Percentiles rank a stretch among this genome's conserved stretches.
Conservation (phyloP, 2,113 vertebrate genomes). For the Motacilla tschutschensis region DNA sequence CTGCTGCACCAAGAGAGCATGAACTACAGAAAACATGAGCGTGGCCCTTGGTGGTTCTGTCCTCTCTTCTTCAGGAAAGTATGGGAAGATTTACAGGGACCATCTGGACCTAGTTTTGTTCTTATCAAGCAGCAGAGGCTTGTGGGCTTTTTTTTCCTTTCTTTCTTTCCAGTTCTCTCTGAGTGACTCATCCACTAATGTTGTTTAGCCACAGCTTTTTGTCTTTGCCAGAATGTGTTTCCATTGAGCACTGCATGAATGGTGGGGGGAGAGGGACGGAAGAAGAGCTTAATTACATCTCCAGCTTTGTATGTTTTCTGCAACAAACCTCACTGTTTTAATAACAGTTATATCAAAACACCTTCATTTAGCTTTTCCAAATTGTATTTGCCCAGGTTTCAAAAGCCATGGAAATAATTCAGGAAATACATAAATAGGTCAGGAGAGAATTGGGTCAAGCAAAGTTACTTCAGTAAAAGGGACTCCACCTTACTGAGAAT, state of each 20-base stretch:
- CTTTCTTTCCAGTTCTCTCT: neutral
- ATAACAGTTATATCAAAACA: neutral
- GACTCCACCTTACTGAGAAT: neutral
- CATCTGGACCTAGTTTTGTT: neutral
- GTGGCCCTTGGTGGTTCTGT: neutral
- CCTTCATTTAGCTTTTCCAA: neutral
- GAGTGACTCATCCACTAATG: conserved; percentile 21
- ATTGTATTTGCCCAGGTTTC: neutral
- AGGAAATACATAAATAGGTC: neutral
- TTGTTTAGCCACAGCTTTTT: conserved; percentile 14
- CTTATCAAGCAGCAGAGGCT: conserved; percentile 14
- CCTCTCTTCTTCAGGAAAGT: neutral
- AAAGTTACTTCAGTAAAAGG: neutral
- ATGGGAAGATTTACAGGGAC: neutral
- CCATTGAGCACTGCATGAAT: neutral
- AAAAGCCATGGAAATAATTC: neutral
- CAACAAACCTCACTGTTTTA: neutral
- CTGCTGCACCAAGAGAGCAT: neutral
- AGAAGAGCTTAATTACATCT: neutral
- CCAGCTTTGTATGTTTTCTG: neutral
- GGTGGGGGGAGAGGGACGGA: neutral
- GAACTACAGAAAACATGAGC: neutral
- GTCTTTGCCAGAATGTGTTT: conserved; percentile 20
- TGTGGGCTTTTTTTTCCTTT: too few relatives aligned
- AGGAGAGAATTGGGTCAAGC: neutral